Evolutionary conservation across 2,888 invertebrate species (phyloP), one percentile per base, ranked within the genome.

Genomic region (Philonicus albiceps): DNA sequence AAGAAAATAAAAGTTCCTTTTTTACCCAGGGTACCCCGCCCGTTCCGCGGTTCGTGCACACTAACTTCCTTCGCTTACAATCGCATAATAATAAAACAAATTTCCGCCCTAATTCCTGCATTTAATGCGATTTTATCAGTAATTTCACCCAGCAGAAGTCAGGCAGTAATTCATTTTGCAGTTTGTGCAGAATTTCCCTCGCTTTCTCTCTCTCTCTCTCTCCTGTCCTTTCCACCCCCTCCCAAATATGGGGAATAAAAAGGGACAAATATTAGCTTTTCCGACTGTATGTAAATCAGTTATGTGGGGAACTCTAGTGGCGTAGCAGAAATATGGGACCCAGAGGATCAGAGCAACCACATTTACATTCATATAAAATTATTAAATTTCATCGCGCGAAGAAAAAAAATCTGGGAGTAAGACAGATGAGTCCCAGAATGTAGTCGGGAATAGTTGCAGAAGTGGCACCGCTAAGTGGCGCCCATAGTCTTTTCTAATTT

Each of bases 111-210:
- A 76, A 76, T 76, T 76, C 76, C 34, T 76, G 22, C 37, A 40
- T 76, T 76, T 76, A 76, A 76, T 76, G 40, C 76, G 76, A 76
- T 76, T 76, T 76, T 76, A 76, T 76, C 76, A 76, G 76, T 76
- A 76, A 76, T 76, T 76, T 76, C 76, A 76, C 76, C 40, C 76
- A 40, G 19, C 74, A 31, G 27, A 74, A 34, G 64, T 64, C 74
- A 37, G 40, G 76, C 76, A 40, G 76, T 76, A 37, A 76, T 76
- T 76, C 76, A 76, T 76, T 76, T 76, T 37, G 76, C 76, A 76
- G 76, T 37, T 76, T 76, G 43, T 76, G 37, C 76, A 76, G 22
- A 76, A 76, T 40, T 76, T 76, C 37, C 34, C 8, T n/a, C n/a
- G n/a, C n/a, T n/a, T n/a, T n/a, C n/a, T n/a, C n/a, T n/a, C n/a